Base-by-base conservation (phyloP, 2,888 invertebrate genomes). In the Stenodera caucasica region DNA sequence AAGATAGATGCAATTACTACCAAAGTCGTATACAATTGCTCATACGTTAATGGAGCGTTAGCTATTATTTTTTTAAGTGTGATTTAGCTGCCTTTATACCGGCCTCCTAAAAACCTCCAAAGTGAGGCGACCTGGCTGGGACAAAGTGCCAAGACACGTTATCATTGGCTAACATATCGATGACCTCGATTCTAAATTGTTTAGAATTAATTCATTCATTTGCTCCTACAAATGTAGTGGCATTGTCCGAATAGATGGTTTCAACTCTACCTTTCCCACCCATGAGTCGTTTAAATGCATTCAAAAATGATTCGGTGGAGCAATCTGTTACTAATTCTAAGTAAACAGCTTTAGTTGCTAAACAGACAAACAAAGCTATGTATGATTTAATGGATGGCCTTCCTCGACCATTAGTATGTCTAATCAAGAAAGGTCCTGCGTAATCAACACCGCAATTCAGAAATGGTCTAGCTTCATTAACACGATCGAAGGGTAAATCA, bases 1-100 rank as follows among this genome's bases (percentile, higher is more conserved):
- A 75, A 9, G 9, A 40, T 15, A 18, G 40, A 15, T 15, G 40
- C 15, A 1, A 8, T 7, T 6, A 40, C 15, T 18, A 9, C 40
- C 9, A n/a, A n/a, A n/a, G n/a, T 40, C 40, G 15, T 40, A 40
- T 18, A 18, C 15, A 15, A 37, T n/a, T n/a, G n/a, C n/a, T n/a
- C n/a, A n/a, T n/a, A n/a, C n/a, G n/a, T n/a, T n/a, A n/a, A n/a
- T n/a, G n/a, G n/a, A n/a, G n/a, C n/a, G n/a, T n/a, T n/a, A n/a
- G n/a, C n/a, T n/a, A n/a, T n/a, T n/a, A n/a, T n/a, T n/a, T n/a
- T n/a, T n/a, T n/a, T n/a, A n/a, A n/a, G 15, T 9, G 8, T 7
- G 1, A 0, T 37, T 9, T 37, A 0, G 0, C 15, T 26, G 26
- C 26, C 26, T n/a, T n/a, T n/a, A n/a, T n/a, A n/a, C n/a, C n/a